Evolutionary conservation across 1,140 invertebrate genomes (phyloP), one percentile per base, ranked within the genome.

Genomic region (Ostrea edulis): DNA sequence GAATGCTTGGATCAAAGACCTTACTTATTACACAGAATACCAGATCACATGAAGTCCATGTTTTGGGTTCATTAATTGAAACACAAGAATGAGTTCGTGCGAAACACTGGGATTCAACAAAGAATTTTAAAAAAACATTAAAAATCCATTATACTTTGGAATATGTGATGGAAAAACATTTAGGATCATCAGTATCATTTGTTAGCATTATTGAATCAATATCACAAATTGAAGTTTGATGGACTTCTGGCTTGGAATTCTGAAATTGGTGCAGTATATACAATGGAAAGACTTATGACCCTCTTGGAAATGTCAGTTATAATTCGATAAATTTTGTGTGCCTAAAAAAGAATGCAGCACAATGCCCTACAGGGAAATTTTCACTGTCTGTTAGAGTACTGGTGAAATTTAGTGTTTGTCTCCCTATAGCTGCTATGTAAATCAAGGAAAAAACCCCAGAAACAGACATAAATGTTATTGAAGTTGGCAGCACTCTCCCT

Each of bases 201-300:
- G 68, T 29, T 77, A 35, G 68, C 68, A 17, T 77, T 25, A 77
- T 77, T 77, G 68, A 77, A 77, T 77, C 68, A 77, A 77, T 77
- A 77, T 14, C 25, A 77, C 29, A 77, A 77, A 77, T 77, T 77
- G 68, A 77, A 44, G 68, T 35, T 77, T 77, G 68, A 77, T 77
- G 68, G 29, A 77, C 25, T 71, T 25, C 25, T 3, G 8, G 22
- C 22, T 25, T 29, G 29, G 22, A 35, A 77, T 77, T 25, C 25
- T 77, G 35, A 25, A 77, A 14, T 77, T 77, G 68, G 68, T 77
- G 68, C 68, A 35, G 68, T 77, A 77, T 77, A 25, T 77, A 77
- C 68, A 25, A 29, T 14, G 35, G 68, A 25, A 25, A 77, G 68
- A 29, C 68, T 77, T 77, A 35, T 77, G 68, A 77, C 22, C 68